These are phyloP conservation scores for Spialia ferax DNA, from an alignment of 2,888 invertebrate genomes.

Conservation along the genomic window DNA sequence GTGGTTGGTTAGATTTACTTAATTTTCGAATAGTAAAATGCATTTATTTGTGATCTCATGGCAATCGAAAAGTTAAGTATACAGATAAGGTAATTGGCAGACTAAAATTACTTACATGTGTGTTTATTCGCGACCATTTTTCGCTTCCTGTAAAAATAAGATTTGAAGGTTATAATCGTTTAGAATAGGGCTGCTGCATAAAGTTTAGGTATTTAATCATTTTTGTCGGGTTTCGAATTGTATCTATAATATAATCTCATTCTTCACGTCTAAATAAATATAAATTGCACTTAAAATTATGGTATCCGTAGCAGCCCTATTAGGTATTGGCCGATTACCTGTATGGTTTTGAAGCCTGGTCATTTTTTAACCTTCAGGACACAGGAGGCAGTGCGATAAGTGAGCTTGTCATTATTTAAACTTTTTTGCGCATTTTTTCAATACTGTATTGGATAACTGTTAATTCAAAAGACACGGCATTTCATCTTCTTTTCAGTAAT, in stretches of 20 bases:
- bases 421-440: conserved; percentile 15
- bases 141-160: conserved; percentile 35
- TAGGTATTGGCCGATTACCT: conserved; percentile 37
- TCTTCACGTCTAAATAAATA: conserved; percentile 40
- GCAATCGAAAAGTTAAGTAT: conserved; percentile 57
- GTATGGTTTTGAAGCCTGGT: conserved; percentile 33
- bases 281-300: conserved; percentile 41
- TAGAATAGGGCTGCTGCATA: conserved; percentile 39
- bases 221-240: conserved; percentile 40
- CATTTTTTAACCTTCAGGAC: conserved; percentile 22
- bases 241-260: conserved; percentile 41
- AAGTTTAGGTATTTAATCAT: conserved; percentile 38
- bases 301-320: conserved; percentile 33
- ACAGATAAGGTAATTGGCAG: conserved; percentile 54
- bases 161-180: conserved; percentile 37
- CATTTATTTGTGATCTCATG: conserved; percentile 84
- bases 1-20: conserved; percentile 48
- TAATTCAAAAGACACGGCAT: conserved; percentile 15
- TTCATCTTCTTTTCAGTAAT: conserved; percentile 12
- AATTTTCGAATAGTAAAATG: conserved; percentile 57
- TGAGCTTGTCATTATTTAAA: conserved; percentile 15
- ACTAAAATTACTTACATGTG: conserved; percentile 45
- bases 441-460: neutral
- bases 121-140: conserved; percentile 20
- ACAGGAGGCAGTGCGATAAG: conserved; percentile 37